Conservation (phyloP, 2,888 invertebrate species). For the Mythimna vitellina region DNA sequence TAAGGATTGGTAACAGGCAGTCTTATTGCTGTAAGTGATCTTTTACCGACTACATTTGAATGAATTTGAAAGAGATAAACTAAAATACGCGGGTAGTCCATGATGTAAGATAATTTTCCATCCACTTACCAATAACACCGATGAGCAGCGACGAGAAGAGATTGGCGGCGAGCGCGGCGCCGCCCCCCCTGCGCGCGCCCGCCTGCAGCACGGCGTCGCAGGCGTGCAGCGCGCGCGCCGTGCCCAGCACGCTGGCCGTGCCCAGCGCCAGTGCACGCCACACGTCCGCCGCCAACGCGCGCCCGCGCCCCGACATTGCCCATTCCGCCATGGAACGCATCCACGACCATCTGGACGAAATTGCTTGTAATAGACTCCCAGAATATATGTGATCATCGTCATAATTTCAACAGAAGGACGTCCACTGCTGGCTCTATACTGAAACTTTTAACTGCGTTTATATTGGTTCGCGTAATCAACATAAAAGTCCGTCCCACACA, state of each 20-base stretch:
- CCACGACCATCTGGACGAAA: conserved; percentile 83
- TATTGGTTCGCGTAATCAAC: no score
- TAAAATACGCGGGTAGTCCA: not conserved
- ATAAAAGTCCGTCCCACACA: no score
- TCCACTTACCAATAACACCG: conserved; percentile 82
- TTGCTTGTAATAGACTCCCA: conserved; percentile 46
- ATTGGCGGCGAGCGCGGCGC: conserved; percentile 84
- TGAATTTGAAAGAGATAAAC: not conserved
- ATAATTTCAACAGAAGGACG: not conserved
- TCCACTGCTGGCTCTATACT: not conserved
- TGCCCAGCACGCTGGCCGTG: conserved; percentile 84
- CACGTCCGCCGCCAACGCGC: conserved; percentile 83
- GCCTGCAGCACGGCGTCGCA: conserved; percentile 86
- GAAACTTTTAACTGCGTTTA: no score
- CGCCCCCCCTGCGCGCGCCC: conserved; percentile 82
- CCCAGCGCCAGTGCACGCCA: conserved; percentile 85
- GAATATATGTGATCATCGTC: not conserved
- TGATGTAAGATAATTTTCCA: not conserved
- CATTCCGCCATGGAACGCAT: conserved; percentile 82
- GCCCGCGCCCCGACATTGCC: conserved; percentile 83
- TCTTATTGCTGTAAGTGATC: no score
- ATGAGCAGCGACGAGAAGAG: conserved; percentile 86
- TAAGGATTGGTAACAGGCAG: no score
- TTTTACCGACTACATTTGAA: not conserved
- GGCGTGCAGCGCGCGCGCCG: conserved; percentile 87